Conservation (phyloP, 2,113 vertebrate species). For the Laticauda laticaudata region DNA sequence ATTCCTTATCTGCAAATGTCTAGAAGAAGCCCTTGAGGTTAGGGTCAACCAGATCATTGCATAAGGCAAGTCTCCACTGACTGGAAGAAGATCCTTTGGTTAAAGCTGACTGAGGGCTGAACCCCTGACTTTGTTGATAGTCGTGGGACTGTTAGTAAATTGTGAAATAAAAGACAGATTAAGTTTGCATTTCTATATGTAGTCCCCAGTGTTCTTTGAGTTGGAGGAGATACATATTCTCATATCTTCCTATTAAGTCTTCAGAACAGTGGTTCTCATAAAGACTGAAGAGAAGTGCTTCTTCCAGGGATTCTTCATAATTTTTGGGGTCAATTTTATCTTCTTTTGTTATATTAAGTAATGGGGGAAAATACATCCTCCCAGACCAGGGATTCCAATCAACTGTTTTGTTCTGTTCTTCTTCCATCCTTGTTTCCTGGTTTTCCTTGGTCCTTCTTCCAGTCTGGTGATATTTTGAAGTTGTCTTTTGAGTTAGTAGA, state of each 20-base stretch:
- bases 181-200: slow-evolving; percentile 66
- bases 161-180: not conserved
- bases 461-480: not conserved
- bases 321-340: not conserved
- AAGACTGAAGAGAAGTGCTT: slow-evolving; percentile 65
- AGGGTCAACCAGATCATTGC: not conserved
- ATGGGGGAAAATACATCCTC: slow-evolving; percentile 65
- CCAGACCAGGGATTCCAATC: slow-evolving; percentile 72
- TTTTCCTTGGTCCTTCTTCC: not conserved
- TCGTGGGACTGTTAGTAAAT: not conserved
- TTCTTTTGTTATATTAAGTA: slow-evolving; percentile 44
- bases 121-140: not conserved
- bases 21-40: not conserved
- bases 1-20: not conserved
- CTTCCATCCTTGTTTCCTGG: not conserved
- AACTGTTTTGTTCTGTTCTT: slow-evolving; percentile 50
- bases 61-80: not conserved
- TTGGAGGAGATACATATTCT: slow-evolving; percentile 60
- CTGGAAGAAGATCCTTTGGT: not conserved
- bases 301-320: not conserved
- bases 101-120: not conserved
- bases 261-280: slow-evolving; percentile 49
- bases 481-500: not conserved
- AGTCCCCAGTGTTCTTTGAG: slow-evolving; percentile 78
- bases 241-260: slow-evolving; percentile 46